Base-by-base conservation (phyloP, 2,888 invertebrate genomes). In the Margaritifera margaritifera region DNA sequence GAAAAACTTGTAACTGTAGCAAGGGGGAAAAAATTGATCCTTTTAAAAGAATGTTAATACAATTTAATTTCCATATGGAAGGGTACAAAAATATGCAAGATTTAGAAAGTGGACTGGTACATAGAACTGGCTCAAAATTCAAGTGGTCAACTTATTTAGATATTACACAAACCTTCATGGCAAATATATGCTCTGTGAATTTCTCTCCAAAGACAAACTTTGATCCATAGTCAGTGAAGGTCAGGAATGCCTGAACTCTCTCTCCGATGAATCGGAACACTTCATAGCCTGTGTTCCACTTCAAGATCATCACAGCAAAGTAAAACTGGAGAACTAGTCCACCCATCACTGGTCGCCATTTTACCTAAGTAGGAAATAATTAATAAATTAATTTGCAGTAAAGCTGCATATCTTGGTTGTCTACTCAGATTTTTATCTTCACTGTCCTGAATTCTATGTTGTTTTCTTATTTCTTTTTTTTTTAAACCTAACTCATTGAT, bases 311-410 rank as follows among this genome's bases (percentile, higher is more conserved):
- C 1, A 98, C 84, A 0, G 96, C 98, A 69, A 98, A 93, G 5
- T 93, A 69, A 84, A 98, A 95, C 91, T 99, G 98, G 11, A 97
- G 90, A 0, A 93, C 90, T 25, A 97, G 90, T 0, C 97, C 98
- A 84, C 93, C 93, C 25, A 94, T 84, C 0, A 98, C 95, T 0
- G 94, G 93, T 6, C 94, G 92, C 97, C 97, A 90, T 25, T 85
- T 85, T 6, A 91, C 88, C 90, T 91, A 75, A 0, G 71, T 63
- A 60, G 11, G 61, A 27, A 64, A 31, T 19, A 27, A 53, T 19
- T 3, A 25, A 31, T 20, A 24, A 5, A 63, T 22, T 24, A 58
- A 51, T 27, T n/a, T 53, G 52, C 62, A 62, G 50, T 8, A 19
- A 51, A 18, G 1, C 31, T 2, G 11, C n/a, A 50, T 50, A 20